phyloP scores from a whole-genome alignment of 2,888 invertebrate species.

The Geotrupes spiniger region DNA sequence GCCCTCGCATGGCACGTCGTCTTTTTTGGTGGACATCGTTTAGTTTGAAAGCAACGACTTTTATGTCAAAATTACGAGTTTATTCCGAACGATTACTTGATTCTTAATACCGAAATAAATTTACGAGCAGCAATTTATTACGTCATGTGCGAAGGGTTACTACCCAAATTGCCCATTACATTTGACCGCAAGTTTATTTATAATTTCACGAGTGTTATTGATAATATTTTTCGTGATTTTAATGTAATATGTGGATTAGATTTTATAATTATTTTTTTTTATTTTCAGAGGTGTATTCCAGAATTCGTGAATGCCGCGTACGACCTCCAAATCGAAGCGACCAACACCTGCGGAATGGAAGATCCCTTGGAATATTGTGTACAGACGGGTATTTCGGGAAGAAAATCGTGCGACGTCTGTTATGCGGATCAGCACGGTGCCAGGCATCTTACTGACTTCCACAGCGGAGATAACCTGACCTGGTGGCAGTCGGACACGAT shows the following conservation, averaged over 20 bases:
- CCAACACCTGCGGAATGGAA: slow-evolving; percentile 92
- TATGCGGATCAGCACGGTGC: slow-evolving; percentile 67
- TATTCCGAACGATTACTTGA: too few species aligned
- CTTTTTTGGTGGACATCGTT: neutral
- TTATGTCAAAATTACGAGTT: too few species aligned
- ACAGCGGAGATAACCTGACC: slow-evolving; percentile 85
- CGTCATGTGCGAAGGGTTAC: too few species aligned
- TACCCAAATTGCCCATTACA: too few species aligned
- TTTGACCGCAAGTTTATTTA: too few species aligned
- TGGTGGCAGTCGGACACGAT: slow-evolving; percentile 99
- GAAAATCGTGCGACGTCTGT: slow-evolving; percentile 81
- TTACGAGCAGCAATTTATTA: too few species aligned
- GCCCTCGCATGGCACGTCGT: slow-evolving; percentile 12
- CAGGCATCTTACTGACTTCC: slow-evolving; percentile 83
- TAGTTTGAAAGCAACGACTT: too few species aligned
- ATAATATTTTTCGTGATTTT: too few species aligned
- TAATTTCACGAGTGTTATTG: too few species aligned
- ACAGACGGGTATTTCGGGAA: slow-evolving; percentile 75
- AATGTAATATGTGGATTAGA: too few species aligned
- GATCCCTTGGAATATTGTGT: slow-evolving; percentile 81
- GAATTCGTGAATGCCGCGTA: slow-evolving; percentile 97
- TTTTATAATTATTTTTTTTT: slow-evolving; percentile 23
- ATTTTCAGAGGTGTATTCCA: slow-evolving; percentile 84
- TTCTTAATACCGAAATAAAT: too few species aligned
- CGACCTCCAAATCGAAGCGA: slow-evolving; percentile 82